Evolutionary conservation across 2,888 invertebrate genomes (phyloP).

Genomic region (Ectemnius cavifrons): DNA sequence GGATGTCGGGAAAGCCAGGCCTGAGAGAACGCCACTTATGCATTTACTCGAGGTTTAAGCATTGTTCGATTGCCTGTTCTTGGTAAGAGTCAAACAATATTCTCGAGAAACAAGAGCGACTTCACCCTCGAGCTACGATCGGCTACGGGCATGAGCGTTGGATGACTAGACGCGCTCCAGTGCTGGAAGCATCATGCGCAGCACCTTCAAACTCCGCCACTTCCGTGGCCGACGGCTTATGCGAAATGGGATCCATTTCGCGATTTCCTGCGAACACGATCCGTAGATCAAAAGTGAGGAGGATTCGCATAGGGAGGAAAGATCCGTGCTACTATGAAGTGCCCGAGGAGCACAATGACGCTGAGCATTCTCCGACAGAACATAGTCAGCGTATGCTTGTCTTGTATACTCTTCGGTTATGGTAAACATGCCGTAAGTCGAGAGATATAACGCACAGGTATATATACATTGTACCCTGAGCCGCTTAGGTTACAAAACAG

Average conservation of each 20-base stretch:
- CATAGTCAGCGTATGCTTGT: slow-evolving; percentile 7
- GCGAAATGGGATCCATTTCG: slow-evolving; percentile 64
- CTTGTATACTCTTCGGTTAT: slow-evolving; percentile 60
- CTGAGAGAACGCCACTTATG: slow-evolving; percentile 29
- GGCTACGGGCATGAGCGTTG: slow-evolving; percentile 6
- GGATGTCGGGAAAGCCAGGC: slow-evolving; percentile 12
- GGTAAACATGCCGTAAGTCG: slow-evolving; percentile 66
- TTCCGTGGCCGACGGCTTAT: slow-evolving; percentile 56
- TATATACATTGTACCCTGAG: slow-evolving; percentile 41
- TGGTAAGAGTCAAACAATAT: slow-evolving; percentile 26
- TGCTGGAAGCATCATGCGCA: slow-evolving; percentile 32
- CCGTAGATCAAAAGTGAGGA: slow-evolving; percentile 30
- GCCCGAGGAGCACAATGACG: slow-evolving; percentile 51
- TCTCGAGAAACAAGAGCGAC: slow-evolving; percentile 24
- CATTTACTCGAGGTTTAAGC: slow-evolving; percentile 30
- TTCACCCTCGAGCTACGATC: slow-evolving; percentile 28
- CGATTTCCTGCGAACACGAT: slow-evolving; percentile 65
- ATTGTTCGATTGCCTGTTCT: slow-evolving; percentile 27
- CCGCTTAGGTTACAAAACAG: slow-evolving; percentile 73
- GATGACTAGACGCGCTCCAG: slow-evolving; percentile 28
- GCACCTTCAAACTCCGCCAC: slow-evolving; percentile 47
- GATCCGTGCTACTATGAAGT: slow-evolving; percentile 18
- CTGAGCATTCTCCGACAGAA: slow-evolving; percentile 28
- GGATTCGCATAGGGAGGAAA: background rate
- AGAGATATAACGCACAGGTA: slow-evolving; percentile 57